Evolutionary conservation across 2,113 vertebrate species (phyloP).

Genomic region (Microcebus griseorufus): DNA sequence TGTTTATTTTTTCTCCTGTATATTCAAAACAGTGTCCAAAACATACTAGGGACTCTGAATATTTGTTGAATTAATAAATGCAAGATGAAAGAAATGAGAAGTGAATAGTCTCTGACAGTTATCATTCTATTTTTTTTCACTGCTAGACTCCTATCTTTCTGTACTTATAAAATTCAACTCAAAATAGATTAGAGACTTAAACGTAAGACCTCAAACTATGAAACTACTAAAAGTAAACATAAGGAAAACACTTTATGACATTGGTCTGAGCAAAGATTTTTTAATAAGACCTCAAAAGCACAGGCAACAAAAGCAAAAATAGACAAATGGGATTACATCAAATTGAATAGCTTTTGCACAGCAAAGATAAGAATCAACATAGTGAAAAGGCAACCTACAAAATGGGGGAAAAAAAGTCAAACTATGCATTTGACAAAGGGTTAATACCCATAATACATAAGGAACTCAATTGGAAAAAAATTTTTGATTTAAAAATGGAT

Average conservation of each 20-base stretch:
- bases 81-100: neutral
- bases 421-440: neutral
- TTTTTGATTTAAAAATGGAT: neutral
- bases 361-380: neutral
- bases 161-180: neutral
- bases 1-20: neutral
- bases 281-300: neutral
- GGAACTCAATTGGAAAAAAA: neutral
- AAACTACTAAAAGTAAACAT: neutral
- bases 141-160: neutral
- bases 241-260: neutral
- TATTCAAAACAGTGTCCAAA: neutral
- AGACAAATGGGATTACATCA: neutral
- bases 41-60: neutral
- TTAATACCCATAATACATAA: neutral
- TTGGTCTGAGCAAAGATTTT: neutral
- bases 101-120: neutral
- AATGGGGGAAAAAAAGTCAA: neutral
- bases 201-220: neutral
- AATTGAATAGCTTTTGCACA: neutral
- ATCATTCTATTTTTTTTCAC: neutral
- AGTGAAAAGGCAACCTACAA: neutral
- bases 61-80: neutral
- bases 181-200: neutral
- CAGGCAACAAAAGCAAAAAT: neutral